A percentile compares a stretch with the other conserved stretches of the same genome.
phyloP scores from a whole-genome alignment of 2,888 invertebrate species.

The Agrotis clavis region DNA sequence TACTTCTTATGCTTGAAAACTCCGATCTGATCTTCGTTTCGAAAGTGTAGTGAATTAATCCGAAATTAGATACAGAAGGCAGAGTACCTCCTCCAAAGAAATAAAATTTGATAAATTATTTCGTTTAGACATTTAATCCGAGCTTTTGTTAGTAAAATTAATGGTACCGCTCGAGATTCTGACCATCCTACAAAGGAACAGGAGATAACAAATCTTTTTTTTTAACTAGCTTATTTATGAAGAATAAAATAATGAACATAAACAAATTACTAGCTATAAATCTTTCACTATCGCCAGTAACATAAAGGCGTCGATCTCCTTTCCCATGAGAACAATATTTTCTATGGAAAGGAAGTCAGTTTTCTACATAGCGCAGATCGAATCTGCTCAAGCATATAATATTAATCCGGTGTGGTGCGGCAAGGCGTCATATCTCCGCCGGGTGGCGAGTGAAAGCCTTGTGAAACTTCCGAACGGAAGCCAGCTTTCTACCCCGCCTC shows the following conservation, averaged over 20 bases:
- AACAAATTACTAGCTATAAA: constrained; percentile 53
- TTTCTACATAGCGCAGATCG: constrained; percentile 67
- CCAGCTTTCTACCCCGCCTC: constrained; percentile 88
- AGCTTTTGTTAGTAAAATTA: constrained; percentile 58
- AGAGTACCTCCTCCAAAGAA: constrained; percentile 12
- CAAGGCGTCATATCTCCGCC: constrained; percentile 76
- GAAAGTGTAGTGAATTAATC: constrained; percentile 24
- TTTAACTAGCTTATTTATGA: constrained; percentile 39
- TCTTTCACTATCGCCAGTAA: constrained; percentile 45
- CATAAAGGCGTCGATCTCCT: constrained; percentile 45
- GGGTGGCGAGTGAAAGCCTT: constrained; percentile 85
- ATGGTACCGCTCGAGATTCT: constrained; percentile 40
- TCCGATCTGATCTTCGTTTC: constrained; percentile 6
- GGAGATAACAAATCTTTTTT: constrained; percentile 52
- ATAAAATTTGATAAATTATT: constrained; percentile 49
- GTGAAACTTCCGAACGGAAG: constrained; percentile 89
- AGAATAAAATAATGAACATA: constrained; percentile 41
- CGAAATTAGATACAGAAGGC: constrained; percentile 17
- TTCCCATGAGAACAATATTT: constrained; percentile 55
- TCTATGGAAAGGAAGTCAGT: constrained; percentile 59
- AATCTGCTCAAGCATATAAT: constrained; percentile 74
- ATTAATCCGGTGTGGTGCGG: constrained; percentile 72
- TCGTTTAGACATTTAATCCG: constrained; percentile 49
- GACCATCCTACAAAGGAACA: constrained; percentile 43
- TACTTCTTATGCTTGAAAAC: neutral